Conservation (phyloP, 2,888 invertebrate genomes). For the Rhingia campestris region DNA sequence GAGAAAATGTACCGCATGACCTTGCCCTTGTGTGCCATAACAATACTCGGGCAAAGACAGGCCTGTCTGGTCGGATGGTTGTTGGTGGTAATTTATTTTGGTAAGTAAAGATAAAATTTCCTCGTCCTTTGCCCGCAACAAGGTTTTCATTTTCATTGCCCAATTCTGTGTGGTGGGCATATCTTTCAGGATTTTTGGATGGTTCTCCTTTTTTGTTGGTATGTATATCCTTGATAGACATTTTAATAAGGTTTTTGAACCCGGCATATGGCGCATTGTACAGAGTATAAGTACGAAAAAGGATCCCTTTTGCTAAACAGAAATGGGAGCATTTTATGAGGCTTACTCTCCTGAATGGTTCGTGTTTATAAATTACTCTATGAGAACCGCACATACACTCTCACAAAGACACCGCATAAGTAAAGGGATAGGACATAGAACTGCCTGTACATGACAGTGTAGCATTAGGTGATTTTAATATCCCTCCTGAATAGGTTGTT, state of each 20-base stretch:
- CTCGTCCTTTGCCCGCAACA: conserved; percentile 32
- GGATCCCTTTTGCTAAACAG: conserved; percentile 17
- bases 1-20: conserved; percentile 53
- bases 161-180: conserved; percentile 7
- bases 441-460: conserved; percentile 70
- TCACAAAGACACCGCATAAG: background rate
- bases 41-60: conserved; percentile 32
- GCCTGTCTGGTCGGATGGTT: conserved; percentile 48
- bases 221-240: conserved; percentile 52
- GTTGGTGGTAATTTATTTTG: conserved; percentile 57
- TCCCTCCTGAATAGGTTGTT: conserved; percentile 70
- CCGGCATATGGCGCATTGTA: conserved; percentile 51
- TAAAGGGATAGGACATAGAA: conserved; percentile 51
- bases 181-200: background rate
- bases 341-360: conserved; percentile 42
- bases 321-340: conserved; percentile 22
- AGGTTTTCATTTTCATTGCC: conserved; percentile 53
- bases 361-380: conserved; percentile 62
- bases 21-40: conserved; percentile 64
- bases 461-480: conserved; percentile 73
- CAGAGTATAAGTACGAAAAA: conserved; percentile 12
- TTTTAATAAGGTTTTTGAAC: conserved; percentile 71
- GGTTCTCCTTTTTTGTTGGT: background rate
- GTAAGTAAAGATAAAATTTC: conserved; percentile 35
- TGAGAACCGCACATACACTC: conserved; percentile 3